phyloP scores from a whole-genome alignment of 2,113 vertebrate genomes.

The Tragulus kanchil region DNA sequence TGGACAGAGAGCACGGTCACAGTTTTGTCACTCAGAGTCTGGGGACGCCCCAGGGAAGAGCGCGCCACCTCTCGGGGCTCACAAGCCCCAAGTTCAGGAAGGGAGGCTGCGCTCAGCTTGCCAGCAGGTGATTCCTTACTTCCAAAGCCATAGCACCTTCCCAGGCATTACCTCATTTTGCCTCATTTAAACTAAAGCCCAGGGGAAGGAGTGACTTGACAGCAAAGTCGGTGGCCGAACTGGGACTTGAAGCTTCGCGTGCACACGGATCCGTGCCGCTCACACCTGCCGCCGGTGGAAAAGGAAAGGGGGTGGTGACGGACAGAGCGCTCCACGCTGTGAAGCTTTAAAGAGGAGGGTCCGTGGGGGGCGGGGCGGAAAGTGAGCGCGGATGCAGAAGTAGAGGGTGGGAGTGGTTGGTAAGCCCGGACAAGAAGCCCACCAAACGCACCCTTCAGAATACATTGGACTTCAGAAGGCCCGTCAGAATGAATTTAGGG shows the following conservation, averaged over 20 bases:
- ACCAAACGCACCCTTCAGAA: not conserved
- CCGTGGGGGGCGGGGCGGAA: not conserved
- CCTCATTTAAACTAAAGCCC: not conserved
- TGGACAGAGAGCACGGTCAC: too few relatives aligned
- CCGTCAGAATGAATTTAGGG: not conserved
- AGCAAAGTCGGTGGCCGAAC: not conserved
- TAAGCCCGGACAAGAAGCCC: not conserved
- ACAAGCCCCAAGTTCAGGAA: not conserved
- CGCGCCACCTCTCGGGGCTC: not conserved
- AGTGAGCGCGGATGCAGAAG: not conserved
- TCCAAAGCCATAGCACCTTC: not conserved
- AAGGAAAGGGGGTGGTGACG: not conserved
- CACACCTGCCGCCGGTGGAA: slow-evolving; percentile 18
- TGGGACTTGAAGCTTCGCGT: not conserved
- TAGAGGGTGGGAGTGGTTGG: not conserved
- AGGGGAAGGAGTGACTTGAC: not conserved
- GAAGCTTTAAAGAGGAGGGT: slow-evolving; percentile 45
- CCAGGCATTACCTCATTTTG: not conserved
- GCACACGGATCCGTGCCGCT: not conserved
- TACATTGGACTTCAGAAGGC: not conserved
- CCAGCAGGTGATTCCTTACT: not conserved
- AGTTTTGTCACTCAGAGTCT: not conserved
- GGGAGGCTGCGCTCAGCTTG: not conserved
- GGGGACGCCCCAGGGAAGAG: not conserved
- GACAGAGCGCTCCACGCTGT: not conserved